phyloP scores from a whole-genome alignment of 1,140 invertebrate genomes.

The Drosophila willistoni region DNA sequence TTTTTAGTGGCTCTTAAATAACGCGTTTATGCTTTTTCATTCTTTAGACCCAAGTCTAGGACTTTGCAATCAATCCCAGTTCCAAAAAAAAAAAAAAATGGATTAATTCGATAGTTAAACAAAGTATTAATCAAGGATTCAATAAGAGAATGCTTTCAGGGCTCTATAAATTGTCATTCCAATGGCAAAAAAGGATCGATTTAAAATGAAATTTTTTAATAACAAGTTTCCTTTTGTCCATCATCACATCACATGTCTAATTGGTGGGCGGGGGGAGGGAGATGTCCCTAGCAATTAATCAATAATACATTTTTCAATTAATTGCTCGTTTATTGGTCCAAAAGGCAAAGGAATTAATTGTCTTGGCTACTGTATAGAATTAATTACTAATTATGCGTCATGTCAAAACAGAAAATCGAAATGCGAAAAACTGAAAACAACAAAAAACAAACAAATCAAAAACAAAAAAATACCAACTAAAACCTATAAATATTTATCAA shows the following conservation, averaged over 20 bases:
- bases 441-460: too few relatives aligned
- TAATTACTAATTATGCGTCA: slow-evolving; percentile 74
- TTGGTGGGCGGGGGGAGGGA: background rate
- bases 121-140: too few relatives aligned
- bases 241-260: background rate
- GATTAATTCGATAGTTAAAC: too few relatives aligned
- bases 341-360: slow-evolving; percentile 42
- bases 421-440: background rate
- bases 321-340: slow-evolving; percentile 40
- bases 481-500: slow-evolving; percentile 73
- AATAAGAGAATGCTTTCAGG: too few relatives aligned
- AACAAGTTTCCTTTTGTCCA: background rate
- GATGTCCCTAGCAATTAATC: slow-evolving; percentile 63
- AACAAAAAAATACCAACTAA: slow-evolving; percentile 39
- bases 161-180: background rate
- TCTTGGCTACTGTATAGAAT: slow-evolving; percentile 62
- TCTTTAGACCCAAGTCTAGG: background rate
- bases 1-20: slow-evolving; percentile 14
- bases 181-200: slow-evolving; percentile 2
- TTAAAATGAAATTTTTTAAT: background rate
- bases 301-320: slow-evolving; percentile 69
- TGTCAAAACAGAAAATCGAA: slow-evolving; percentile 63
- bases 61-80: background rate
- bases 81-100: too few relatives aligned
- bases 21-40: background rate